A percentile compares a stretch with the other conserved stretches of the same genome.
phyloP scores from a whole-genome alignment of 2,888 invertebrate species.

The Acronicta aceris region DNA sequence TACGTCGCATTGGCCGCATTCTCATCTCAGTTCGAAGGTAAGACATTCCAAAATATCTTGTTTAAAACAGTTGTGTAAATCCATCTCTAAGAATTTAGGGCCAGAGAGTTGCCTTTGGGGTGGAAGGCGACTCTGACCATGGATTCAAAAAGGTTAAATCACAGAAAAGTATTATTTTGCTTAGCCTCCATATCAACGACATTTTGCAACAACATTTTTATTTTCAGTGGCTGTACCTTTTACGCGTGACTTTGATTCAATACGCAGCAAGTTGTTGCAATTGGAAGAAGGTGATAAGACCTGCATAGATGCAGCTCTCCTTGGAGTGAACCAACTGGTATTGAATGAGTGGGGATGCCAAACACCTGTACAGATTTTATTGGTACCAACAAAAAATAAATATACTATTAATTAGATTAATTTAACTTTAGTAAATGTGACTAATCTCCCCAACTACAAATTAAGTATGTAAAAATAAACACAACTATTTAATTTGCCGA shows the following conservation, averaged over 20 bases:
- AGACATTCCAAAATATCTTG: slow-evolving; percentile 9
- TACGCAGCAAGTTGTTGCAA: slow-evolving; percentile 93
- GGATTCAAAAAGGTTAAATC: too few species aligned
- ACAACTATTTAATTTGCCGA: too few species aligned
- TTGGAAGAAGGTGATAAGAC: slow-evolving; percentile 96
- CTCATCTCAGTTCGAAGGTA: slow-evolving; percentile 83
- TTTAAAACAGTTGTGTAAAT: too few species aligned
- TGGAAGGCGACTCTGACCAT: too few species aligned
- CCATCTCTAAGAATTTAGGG: too few species aligned
- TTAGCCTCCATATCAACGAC: too few species aligned
- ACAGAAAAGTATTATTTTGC: too few species aligned
- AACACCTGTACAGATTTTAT: slow-evolving; percentile 92
- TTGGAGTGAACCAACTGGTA: slow-evolving; percentile 94
- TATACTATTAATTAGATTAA: background rate
- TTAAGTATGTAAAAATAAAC: too few species aligned
- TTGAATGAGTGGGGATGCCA: slow-evolving; percentile 97
- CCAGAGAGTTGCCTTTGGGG: too few species aligned
- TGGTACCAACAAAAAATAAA: slow-evolving; percentile 66
- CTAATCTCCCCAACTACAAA: too few species aligned
- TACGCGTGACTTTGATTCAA: slow-evolving; percentile 95
- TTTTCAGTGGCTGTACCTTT: slow-evolving; percentile 93
- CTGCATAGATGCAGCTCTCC: slow-evolving; percentile 93
- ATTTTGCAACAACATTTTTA: background rate
- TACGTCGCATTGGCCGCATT: slow-evolving; percentile 82
- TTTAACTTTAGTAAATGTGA: too few species aligned